phyloP scores from a whole-genome alignment of 2,797 vertebrate genomes.

The Artibeus lituratus region DNA sequence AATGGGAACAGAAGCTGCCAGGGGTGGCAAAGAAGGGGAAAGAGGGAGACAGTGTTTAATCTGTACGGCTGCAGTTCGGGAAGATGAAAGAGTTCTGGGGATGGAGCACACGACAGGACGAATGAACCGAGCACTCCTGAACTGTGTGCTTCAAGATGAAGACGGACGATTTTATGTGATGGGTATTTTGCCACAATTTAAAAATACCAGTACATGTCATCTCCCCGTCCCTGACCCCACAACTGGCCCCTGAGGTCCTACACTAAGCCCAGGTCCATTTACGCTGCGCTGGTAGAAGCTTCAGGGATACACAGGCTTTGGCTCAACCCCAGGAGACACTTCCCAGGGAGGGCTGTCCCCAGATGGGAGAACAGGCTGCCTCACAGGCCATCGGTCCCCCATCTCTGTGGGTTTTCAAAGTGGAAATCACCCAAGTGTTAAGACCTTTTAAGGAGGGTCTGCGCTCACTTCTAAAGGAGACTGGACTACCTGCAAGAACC shows the following conservation, averaged over 20 bases:
- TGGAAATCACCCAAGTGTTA: neutral
- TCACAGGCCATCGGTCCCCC: neutral
- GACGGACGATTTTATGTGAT: neutral
- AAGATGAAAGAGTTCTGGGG: neutral
- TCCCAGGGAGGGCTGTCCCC: neutral
- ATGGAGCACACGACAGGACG: rapidly evolving
- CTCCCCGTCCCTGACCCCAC: rapidly evolving
- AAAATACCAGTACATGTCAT: neutral
- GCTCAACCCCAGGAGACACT: neutral
- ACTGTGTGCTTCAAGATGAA: too few species aligned
- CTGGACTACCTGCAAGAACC: neutral
- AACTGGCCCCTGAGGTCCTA: neutral
- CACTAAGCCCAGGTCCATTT: neutral
- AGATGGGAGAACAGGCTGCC: neutral
- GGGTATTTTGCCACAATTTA: neutral
- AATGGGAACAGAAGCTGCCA: neutral
- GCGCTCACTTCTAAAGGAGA: neutral
- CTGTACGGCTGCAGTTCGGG: neutral
- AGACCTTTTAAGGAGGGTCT: neutral
- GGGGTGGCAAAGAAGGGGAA: too few species aligned
- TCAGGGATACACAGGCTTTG: neutral
- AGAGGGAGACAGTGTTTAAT: too few species aligned
- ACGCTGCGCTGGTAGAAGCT: neutral
- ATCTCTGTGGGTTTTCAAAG: neutral
- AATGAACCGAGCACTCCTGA: neutral